Evolutionary conservation across 2,113 vertebrate genomes (phyloP).

Genomic region (Serilophus lunatus): DNA sequence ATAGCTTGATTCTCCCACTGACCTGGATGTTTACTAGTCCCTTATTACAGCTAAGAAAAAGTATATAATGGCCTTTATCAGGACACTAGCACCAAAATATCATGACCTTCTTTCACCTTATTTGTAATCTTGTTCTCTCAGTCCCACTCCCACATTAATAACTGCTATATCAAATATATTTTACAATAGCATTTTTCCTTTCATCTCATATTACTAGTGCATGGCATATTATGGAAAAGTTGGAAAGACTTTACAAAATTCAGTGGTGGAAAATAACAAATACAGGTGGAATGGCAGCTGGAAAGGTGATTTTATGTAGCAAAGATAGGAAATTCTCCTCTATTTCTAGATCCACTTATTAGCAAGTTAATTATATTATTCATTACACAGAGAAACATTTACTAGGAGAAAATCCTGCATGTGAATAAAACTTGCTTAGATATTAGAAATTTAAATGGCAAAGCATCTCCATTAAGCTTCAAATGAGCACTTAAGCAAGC

Average conservation of each 20-base stretch:
- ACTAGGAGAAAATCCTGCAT: not conserved
- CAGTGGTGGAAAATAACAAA: not conserved
- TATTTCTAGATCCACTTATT: not conserved
- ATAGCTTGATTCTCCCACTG: rapidly evolving
- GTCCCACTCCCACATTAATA: not conserved
- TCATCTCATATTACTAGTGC: not conserved
- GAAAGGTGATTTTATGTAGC: not conserved
- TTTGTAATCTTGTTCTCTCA: not conserved
- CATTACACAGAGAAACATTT: not conserved
- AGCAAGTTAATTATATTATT: constrained; percentile 7
- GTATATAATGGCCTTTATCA: not conserved
- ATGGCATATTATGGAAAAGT: not conserved
- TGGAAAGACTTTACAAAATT: not conserved
- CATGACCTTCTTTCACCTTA: not conserved
- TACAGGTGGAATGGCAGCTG: not conserved
- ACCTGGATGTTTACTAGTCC: not conserved
- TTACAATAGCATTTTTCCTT: not conserved
- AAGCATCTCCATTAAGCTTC: not conserved
- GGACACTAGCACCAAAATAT: not conserved
- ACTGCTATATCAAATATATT: not conserved
- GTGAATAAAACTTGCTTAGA: constrained; percentile 10
- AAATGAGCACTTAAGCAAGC: constrained; percentile 11
- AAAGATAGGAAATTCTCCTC: not conserved
- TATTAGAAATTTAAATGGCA: constrained; percentile 37
- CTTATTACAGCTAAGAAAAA: not conserved